Evolutionary conservation across 2,113 vertebrate species (phyloP).

Genomic region (Bagarius yarrelli): DNA sequence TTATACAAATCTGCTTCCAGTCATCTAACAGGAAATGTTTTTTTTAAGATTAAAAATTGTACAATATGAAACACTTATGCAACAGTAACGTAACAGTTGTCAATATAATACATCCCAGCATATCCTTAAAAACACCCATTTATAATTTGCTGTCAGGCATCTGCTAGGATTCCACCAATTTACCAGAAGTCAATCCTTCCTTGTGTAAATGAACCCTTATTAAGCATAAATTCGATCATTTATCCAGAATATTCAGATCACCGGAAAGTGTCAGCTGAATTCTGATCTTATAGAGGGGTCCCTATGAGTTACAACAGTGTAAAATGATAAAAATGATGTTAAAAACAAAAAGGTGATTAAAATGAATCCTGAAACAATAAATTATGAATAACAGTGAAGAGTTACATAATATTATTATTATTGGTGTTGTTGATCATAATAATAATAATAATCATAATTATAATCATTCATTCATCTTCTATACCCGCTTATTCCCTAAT

Average conservation of each 20-base stretch:
- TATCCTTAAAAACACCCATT: not conserved
- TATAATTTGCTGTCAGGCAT: not conserved
- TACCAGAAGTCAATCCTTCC: not conserved
- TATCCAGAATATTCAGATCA: not conserved
- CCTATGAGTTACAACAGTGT: too few relatives aligned
- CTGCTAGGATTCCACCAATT: not conserved
- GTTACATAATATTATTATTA: too few relatives aligned
- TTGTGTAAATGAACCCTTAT: not conserved
- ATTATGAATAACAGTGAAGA: too few relatives aligned
- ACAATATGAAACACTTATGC: conserved; percentile 1
- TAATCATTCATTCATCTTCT: too few relatives aligned
- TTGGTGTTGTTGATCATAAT: too few relatives aligned
- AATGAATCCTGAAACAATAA: too few relatives aligned
- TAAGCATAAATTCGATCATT: not conserved
- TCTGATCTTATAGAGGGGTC: too few relatives aligned
- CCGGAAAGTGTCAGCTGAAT: not conserved
- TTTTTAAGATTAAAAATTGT: not conserved
- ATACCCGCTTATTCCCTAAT: too few relatives aligned
- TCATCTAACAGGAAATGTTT: not conserved
- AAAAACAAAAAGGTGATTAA: too few relatives aligned
- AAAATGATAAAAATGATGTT: too few relatives aligned
- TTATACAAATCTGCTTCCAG: not conserved
- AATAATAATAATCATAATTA: too few relatives aligned
- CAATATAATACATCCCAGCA: not conserved
- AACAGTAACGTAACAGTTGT: not conserved